Evolutionary conservation across 2,113 vertebrate species (phyloP).

Genomic region (Erpornis zantholeuca): DNA sequence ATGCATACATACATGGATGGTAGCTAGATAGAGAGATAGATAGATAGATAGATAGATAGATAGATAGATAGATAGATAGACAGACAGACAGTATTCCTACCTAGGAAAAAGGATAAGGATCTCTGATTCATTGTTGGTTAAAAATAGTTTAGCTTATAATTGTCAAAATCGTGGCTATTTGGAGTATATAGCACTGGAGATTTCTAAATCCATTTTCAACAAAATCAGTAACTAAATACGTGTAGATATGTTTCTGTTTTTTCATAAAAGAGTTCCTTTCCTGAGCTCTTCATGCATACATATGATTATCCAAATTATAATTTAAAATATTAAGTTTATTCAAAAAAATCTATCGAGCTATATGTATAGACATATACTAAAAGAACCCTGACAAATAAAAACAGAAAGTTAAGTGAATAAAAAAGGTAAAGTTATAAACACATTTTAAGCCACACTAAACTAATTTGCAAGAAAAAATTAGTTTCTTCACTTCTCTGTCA

Average conservation of each 20-base stretch:
- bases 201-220: neutral
- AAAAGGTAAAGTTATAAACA: neutral
- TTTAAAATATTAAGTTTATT: neutral
- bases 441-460: neutral
- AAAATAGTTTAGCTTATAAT: neutral
- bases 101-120: neutral
- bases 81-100: too few species aligned
- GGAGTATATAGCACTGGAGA: neutral
- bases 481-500: neutral
- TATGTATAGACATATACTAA: neutral
- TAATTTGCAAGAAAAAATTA: neutral
- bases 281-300: neutral
- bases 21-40: neutral
- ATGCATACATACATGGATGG: rapidly evolving
- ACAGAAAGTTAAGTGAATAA: neutral
- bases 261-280: neutral
- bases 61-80: too few species aligned
- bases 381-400: neutral
- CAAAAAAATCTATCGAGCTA: neutral
- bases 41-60: neutral
- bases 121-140: neutral
- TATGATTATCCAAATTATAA: neutral
- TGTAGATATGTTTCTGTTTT: neutral
- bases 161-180: neutral
- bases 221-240: neutral